Evolutionary conservation across 2,888 invertebrate species (phyloP), one percentile per base, ranked within the genome.

Genomic region (Cataglyphis livida): DNA sequence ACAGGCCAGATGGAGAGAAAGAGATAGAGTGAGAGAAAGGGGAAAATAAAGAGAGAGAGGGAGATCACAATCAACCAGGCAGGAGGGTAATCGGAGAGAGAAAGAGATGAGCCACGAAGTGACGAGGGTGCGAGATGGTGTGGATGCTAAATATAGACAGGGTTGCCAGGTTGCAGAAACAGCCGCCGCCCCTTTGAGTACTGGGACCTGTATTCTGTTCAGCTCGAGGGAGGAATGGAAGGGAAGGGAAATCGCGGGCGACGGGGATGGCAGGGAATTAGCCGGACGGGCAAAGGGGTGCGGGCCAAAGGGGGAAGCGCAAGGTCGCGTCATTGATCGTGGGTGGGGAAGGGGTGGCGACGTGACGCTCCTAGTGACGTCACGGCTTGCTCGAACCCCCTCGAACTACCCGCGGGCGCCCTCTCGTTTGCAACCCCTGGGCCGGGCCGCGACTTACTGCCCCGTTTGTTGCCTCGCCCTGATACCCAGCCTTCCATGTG

Each of bases 271-370:
- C n/a, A 25, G 84, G 65, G 84, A 82, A 75, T 66, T 81, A 74
- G 48, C 68, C 68, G 82, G 84, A 25, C 32, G 41, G 84, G 32
- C 18, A 86, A 82, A 83, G 18, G 82, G 84, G 88, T 84, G 85
- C 88, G 87, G 85, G 75, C 84, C 75, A 85, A n/a, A 51, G 51
- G n/a, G 51, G 86, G 82, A 86, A 83, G 89, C 90, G 92, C 94
- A 94, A 94, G 94, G 94, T 94, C 94, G 93, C 94, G 93, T 94
- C 94, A 94, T 94, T 93, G 94, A 94, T 94, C 94, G 92, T 85
- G 87, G 90, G 85, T 81, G 86, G 92, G 86, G 92, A 91, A 90
- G 91, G 91, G 92, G 91, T 91, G 88, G 90, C 88, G 83, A 88
- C 91, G 91, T 93, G 93, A 93, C 93, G 93, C 92, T 91, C 91